A percentile compares a stretch with the other conserved stretches of the same genome.
These are phyloP conservation scores for Mythimna ferrago DNA, from an alignment of 2,888 invertebrate genomes.

Conservation along the genomic window DNA sequence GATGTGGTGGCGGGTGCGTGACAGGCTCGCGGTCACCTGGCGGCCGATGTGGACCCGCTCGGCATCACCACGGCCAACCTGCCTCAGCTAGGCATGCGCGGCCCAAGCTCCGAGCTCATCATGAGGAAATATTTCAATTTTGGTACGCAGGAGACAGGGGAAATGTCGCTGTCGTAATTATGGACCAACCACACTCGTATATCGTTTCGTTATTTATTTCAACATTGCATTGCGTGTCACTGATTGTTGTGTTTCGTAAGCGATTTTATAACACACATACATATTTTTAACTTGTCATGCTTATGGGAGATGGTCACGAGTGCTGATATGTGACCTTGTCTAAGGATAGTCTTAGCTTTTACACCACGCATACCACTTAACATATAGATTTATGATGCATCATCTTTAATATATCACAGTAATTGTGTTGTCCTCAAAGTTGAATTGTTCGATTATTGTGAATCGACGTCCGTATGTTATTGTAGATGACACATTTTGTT, in stretches of 20 bases:
- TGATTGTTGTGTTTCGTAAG: constrained; percentile 75
- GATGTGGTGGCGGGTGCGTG: constrained; percentile 84
- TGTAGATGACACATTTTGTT: constrained; percentile 64
- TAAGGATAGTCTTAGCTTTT: constrained; percentile 57
- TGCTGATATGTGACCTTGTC: constrained; percentile 43
- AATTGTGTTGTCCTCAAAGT: constrained; percentile 39
- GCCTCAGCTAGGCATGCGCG: constrained; percentile 89
- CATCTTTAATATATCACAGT: constrained; percentile 46
- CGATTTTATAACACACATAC: constrained; percentile 82
- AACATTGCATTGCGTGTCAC: constrained; percentile 79
- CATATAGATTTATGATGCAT: constrained; percentile 12
- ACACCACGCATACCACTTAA: constrained; percentile 47
- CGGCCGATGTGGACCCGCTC: constrained; percentile 98
- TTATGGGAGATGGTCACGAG: constrained; percentile 55
- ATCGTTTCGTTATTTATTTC: constrained; percentile 70
- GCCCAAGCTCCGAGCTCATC: constrained; percentile 89
- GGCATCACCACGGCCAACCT: constrained; percentile 95
- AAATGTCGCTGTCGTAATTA: constrained; percentile 70
- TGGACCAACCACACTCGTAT: constrained; percentile 77
- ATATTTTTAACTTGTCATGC: constrained; percentile 65
- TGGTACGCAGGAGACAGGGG: constrained; percentile 82
- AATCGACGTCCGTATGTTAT: constrained; percentile 44
- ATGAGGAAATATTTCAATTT: constrained; percentile 91
- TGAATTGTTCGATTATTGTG: constrained; percentile 43
- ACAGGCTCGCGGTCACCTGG: constrained; percentile 98